Base-by-base conservation (phyloP, 1,140 invertebrate genomes). In the Antheraea pernyi region DNA sequence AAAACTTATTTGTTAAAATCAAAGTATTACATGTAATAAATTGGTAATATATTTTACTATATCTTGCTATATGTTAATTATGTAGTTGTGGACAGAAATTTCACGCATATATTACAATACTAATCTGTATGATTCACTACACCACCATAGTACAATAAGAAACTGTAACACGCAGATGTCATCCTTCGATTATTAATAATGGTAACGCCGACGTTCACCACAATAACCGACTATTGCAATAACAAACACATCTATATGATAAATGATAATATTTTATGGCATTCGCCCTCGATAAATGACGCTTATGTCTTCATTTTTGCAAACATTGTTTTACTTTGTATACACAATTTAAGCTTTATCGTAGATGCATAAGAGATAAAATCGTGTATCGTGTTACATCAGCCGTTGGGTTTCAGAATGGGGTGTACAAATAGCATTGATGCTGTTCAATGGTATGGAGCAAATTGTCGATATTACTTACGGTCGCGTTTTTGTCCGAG, bases 231-330 rank as follows among this genome's bases (percentile, higher is more conserved):
- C 79, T 77, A 75, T 74, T 75, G 83, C 82, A 81, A 84, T 82
- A 87, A 83, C 83, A 88, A 88, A 89, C 85, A 87, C 81, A 81
- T 83, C 82, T 70, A 73, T 65, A 78, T 91, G 88, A 91, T 88
- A 88, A 89, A 91, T 89, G 85, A 84, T 84, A 77, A 84, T 85
- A 84, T 88, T 91, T 90, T 88, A 91, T 88, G 77, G 84, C 79
- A 74, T 80, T 85, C 78, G 81, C 86, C 84, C 83, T 88, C 79
- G 62, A 85, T 85, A 80, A 68, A 74, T 70, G 78, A 80, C 73
- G 78, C 77, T 87, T 79, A 83, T 82, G 78, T 88, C 86, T 89
- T 82, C 80, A 88, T 88, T 83, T 83, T 78, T 71, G 72, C 78
- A 79, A 84, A 68, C 36, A 42, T 39, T 39, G 59, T 60, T 60